phyloP scores from a whole-genome alignment of 2,113 vertebrate genomes.

The Cololabis saira region DNA sequence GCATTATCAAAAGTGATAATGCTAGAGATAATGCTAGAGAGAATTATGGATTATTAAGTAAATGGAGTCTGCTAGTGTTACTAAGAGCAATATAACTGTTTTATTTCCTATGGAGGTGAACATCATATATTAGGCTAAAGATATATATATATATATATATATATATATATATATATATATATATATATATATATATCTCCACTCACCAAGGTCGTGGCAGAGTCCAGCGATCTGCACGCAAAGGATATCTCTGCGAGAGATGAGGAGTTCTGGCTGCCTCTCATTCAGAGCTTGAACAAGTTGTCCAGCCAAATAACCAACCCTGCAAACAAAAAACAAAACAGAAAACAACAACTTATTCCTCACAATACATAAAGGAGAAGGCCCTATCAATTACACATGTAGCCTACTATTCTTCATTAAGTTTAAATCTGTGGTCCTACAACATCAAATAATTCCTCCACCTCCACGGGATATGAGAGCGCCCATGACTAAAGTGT shows the following conservation, averaged over 20 bases:
- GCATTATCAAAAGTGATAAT: too few species aligned
- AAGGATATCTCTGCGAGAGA: constrained; percentile 86
- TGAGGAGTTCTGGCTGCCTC: constrained; percentile 88
- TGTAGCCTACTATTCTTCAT: too few species aligned
- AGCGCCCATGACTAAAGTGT: background rate
- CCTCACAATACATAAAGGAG: fast-evolving
- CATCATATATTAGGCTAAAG: background rate
- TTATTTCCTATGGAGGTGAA: background rate
- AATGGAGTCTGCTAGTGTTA: background rate
- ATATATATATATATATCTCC: too few species aligned
- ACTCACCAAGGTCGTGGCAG: constrained; percentile 94
- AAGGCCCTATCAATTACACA: background rate
- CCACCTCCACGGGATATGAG: background rate
- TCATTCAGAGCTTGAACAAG: constrained; percentile 84
- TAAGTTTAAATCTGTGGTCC: too few species aligned
- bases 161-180: background rate
- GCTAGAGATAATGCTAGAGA: too few species aligned
- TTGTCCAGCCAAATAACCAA: constrained; percentile 87
- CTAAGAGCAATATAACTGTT: background rate
- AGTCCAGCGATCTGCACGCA: constrained; percentile 97
- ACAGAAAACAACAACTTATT: fast-evolving
- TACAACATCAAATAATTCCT: too few species aligned
- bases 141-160: background rate
- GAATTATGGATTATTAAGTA: too few species aligned
- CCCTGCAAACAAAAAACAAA: constrained; percentile 74